Conservation (phyloP, 2,797 vertebrate genomes). For the Crocidura indochinensis region DNA sequence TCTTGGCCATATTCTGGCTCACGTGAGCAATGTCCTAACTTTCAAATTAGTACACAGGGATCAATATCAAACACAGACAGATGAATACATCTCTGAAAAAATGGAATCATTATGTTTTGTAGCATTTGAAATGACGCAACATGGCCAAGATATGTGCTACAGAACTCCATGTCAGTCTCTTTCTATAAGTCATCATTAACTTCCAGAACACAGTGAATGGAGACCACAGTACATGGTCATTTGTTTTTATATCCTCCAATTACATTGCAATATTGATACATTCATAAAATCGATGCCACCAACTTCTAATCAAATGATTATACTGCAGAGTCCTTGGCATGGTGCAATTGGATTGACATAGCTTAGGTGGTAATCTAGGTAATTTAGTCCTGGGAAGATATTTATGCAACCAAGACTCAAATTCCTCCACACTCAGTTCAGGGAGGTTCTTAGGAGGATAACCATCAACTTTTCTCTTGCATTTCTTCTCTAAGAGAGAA, state of each 20-base stretch:
- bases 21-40: conserved; percentile 36
- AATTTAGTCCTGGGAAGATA: too few relatives aligned
- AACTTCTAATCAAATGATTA: background rate
- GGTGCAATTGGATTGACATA: background rate
- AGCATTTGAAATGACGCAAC: conserved; percentile 79
- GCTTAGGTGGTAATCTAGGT: too few relatives aligned
- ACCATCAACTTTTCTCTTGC: background rate
- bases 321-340: background rate
- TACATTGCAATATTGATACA: conserved; percentile 49
- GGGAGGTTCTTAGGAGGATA: fast-evolving
- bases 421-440: background rate
- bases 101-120: conserved; percentile 79
- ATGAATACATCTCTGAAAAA: conserved; percentile 76
- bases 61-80: conserved; percentile 58
- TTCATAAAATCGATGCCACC: conserved; percentile 60
- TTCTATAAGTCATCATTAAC: conserved; percentile 76
- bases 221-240: conserved; percentile 59
- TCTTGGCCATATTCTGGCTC: conserved; percentile 46
- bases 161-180: background rate
- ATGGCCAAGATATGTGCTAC: conserved; percentile 70
- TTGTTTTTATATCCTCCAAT: conserved; percentile 71
- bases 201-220: conserved; percentile 50
- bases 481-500: background rate
- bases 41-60: conserved; percentile 58
- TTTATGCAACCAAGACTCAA: background rate